phyloP scores from a whole-genome alignment of 2,113 vertebrate species.

The Limnothrissa miodon region DNA sequence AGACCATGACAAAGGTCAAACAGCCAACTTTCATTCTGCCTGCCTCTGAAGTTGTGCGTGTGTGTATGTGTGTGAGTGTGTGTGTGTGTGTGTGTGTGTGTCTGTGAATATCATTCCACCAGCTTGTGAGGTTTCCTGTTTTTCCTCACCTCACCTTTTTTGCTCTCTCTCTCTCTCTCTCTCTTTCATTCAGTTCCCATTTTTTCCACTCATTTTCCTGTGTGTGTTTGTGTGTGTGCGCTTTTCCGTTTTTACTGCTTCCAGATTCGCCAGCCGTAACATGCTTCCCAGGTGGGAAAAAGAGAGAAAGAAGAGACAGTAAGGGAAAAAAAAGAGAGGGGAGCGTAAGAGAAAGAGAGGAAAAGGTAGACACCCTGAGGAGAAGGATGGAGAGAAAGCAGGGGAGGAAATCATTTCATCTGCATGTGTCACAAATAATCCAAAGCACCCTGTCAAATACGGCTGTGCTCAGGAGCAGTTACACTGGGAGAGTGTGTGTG shows the following conservation, averaged over 20 bases:
- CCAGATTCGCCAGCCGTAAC: conserved; percentile 64
- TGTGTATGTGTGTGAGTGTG: not conserved
- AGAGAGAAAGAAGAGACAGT: not conserved
- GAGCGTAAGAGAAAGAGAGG: not conserved
- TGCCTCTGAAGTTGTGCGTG: conserved; percentile 57
- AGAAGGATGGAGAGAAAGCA: conserved; percentile 25
- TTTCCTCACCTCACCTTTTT: conserved; percentile 28
- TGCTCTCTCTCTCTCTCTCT: no score
- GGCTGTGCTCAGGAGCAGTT: not conserved
- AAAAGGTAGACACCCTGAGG: conserved; percentile 29
- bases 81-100: not conserved
- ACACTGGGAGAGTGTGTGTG: not conserved
- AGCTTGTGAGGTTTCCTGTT: conserved; percentile 30
- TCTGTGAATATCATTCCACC: no score
- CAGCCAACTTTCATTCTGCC: conserved; percentile 54
- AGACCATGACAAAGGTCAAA: conserved; percentile 61
- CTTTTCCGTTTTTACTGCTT: conserved; percentile 59
- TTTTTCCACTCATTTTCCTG: not conserved
- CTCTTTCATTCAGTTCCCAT: conserved; percentile 20
- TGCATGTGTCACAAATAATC: not conserved
- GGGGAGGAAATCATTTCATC: not conserved
- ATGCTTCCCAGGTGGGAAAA: conserved; percentile 41
- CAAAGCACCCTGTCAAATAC: not conserved
- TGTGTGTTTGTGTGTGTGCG: not conserved
- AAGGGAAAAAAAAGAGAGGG: not conserved